A percentile compares a stretch with the other conserved stretches of the same genome.
Conservation (phyloP, 2,888 invertebrate genomes). For the Anoplius nigerrimus region DNA sequence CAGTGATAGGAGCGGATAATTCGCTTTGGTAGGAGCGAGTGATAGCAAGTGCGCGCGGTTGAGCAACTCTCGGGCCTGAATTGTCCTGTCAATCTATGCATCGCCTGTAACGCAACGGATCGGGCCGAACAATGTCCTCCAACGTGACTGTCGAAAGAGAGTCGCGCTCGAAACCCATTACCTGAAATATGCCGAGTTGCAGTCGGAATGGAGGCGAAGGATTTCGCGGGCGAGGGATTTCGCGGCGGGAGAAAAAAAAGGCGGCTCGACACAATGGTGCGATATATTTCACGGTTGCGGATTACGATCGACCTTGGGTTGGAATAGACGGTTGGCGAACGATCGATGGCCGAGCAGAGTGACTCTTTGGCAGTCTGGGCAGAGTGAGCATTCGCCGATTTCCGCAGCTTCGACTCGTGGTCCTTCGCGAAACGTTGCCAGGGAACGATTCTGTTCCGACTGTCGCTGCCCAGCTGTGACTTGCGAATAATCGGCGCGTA, state of each 20-base stretch:
- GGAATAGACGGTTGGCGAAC: conserved; percentile 60
- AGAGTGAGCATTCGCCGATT: too few relatives aligned
- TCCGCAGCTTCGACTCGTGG: too few relatives aligned
- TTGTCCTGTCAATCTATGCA: neutral
- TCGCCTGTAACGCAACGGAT: neutral
- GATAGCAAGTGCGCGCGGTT: too few relatives aligned
- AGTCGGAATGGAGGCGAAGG: too few relatives aligned
- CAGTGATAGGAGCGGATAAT: too few relatives aligned
- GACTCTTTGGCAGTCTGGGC: too few relatives aligned
- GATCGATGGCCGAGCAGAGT: conserved; percentile 41
- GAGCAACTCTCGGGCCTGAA: too few relatives aligned
- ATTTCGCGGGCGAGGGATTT: conserved; percentile 1
- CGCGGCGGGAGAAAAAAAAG: conserved; percentile 30
- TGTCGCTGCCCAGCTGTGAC: neutral
- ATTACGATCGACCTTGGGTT: conserved; percentile 69
- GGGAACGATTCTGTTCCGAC: neutral
- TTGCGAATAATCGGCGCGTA: conserved; percentile 1
- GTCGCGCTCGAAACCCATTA: too few relatives aligned
- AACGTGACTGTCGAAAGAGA: neutral
- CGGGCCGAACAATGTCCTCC: neutral
- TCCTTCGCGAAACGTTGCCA: too few relatives aligned
- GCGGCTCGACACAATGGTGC: conserved; percentile 52
- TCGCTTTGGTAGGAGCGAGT: too few relatives aligned
- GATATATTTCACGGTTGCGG: conserved; percentile 67
- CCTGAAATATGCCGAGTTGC: too few relatives aligned